Base-by-base conservation (phyloP, 2,888 invertebrate genomes). In the Hyposoter didymator region DNA sequence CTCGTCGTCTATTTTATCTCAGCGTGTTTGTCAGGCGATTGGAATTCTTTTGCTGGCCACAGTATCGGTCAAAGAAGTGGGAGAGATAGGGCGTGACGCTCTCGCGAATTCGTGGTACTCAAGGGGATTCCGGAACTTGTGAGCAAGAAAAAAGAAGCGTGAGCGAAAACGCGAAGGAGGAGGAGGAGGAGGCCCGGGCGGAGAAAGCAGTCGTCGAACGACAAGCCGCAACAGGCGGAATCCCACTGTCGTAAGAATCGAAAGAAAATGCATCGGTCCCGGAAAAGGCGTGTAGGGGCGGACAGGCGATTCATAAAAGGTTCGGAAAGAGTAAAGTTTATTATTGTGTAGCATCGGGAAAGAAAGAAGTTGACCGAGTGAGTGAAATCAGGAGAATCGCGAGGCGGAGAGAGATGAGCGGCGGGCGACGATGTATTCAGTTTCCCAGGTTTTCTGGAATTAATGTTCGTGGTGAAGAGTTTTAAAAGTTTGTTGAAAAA, bases 401-500 rank as follows among this genome's bases (percentile, higher is more conserved):
- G 35, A 35, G 35, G 64, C n/a, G n/a, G n/a, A n/a, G n/a, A n/a
- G n/a, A n/a, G n/a, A n/a, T n/a, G n/a, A 69, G 28, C 52, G 17
- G 69, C 22, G 55, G 17, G 35, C 72, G 35, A 39, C 62, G 74
- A 67, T 67, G 59, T 70, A 83, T 85, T 85, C 67, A 72, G 82
- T 85, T 85, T 76, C 74, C 79, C 69, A 76, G 85, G 67, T 85
- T 80, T 73, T 76, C n/a, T 43, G 69, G 78, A 62, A 72, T 43
- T 75, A 72, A 79, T 52, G 83, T 39, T 66, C 66, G 59, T 45
- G 70, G 70, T 19, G 69, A 75, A 59, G 67, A 64, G 85, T 82
- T 72, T 83, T 62, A 70, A 84, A 90, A 90, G 88, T 91, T 90
- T 89, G 87, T 81, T 88, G 89, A 90, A 90, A 91, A 90, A 91